Percentiles rank a stretch among this genome's conserved stretches.
Conservation (phyloP, 2,888 invertebrate genomes). For the Leptarthrus brevirostris region DNA sequence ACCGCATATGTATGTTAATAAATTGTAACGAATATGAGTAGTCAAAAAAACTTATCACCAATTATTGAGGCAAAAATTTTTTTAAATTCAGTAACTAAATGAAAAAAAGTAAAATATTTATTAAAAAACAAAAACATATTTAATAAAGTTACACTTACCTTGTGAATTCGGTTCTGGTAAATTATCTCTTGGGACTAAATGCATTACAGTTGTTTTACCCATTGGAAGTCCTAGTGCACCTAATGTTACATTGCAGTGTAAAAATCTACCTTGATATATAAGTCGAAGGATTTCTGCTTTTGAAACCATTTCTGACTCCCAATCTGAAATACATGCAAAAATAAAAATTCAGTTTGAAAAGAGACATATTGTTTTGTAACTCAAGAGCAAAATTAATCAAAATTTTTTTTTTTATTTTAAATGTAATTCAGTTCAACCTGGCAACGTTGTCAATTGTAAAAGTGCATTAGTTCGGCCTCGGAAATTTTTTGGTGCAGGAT, state of each 20-base stretch:
- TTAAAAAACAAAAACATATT: conserved; percentile 52
- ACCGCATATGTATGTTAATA: too few relatives aligned
- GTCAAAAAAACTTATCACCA: too few relatives aligned
- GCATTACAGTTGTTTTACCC: conserved; percentile 99
- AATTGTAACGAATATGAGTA: too few relatives aligned
- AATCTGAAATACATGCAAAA: conserved; percentile 77
- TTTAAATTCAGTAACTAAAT: background rate
- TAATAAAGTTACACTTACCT: too few relatives aligned
- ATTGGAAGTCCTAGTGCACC: conserved; percentile 96
- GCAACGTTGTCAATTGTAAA: too few relatives aligned
- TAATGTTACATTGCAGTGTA: conserved; percentile 98
- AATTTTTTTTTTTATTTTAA: too few relatives aligned
- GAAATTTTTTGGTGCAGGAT: too few relatives aligned
- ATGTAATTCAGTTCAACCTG: too few relatives aligned
- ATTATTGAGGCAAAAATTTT: background rate
- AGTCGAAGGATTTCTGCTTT: conserved; percentile 97
- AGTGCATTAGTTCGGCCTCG: too few relatives aligned
- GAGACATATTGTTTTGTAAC: too few relatives aligned
- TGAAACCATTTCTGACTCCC: conserved; percentile 94
- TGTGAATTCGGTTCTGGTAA: conserved; percentile 98
- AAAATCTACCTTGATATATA: conserved; percentile 99
- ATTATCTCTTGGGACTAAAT: conserved; percentile 98
- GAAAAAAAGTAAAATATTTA: background rate
- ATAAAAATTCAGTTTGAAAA: too few relatives aligned
- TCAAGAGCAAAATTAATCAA: too few relatives aligned